Evolutionary conservation across 2,797 vertebrate genomes (phyloP).

Genomic region (Anabas testudineus): DNA sequence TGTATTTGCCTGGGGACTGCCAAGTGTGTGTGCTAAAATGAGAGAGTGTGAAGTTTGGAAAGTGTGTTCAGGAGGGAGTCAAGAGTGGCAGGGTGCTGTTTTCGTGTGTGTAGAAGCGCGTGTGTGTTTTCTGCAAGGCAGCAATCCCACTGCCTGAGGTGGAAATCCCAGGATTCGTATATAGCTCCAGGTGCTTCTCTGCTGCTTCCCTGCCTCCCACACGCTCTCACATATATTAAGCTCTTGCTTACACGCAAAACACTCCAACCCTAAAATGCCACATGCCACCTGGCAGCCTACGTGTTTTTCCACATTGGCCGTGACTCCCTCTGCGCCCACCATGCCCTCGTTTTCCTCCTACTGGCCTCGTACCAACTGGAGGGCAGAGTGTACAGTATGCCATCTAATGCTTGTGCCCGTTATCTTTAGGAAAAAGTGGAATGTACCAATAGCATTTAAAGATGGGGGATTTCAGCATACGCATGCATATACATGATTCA

Average conservation of each 20-base stretch:
- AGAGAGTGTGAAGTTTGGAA: conserved; percentile 5
- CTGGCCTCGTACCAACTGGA: conserved; percentile 39
- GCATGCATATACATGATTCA: conserved; percentile 10
- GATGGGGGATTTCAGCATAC: not conserved
- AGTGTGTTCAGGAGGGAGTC: conserved; percentile 17
- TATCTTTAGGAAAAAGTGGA: conserved; percentile 30
- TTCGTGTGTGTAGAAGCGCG: not conserved
- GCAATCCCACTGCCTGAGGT: conserved; percentile 54
- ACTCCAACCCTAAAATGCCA: conserved; percentile 42
- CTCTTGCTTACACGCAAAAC: conserved; percentile 44
- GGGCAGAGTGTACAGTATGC: conserved; percentile 37
- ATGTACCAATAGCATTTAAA: conserved; percentile 23
- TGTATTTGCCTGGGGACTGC: conserved; percentile 17
- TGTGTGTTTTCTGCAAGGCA: conserved; percentile 32
- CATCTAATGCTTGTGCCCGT: conserved; percentile 26
- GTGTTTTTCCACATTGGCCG: conserved; percentile 39
- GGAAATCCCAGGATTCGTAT: conserved; percentile 59
- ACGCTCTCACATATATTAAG: conserved; percentile 45
- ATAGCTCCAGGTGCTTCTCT: conserved; percentile 56
- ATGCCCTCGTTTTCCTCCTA: conserved; percentile 47
- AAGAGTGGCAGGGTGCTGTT: conserved; percentile 31
- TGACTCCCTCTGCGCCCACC: conserved; percentile 26
- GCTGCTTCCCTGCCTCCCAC: conserved; percentile 44
- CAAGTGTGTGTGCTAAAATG: conserved; percentile 28
- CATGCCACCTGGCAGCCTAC: conserved; percentile 59